These are phyloP conservation scores for Osmerus mordax DNA, from an alignment of 2,113 vertebrate genomes.

Conservation along the genomic window DNA sequence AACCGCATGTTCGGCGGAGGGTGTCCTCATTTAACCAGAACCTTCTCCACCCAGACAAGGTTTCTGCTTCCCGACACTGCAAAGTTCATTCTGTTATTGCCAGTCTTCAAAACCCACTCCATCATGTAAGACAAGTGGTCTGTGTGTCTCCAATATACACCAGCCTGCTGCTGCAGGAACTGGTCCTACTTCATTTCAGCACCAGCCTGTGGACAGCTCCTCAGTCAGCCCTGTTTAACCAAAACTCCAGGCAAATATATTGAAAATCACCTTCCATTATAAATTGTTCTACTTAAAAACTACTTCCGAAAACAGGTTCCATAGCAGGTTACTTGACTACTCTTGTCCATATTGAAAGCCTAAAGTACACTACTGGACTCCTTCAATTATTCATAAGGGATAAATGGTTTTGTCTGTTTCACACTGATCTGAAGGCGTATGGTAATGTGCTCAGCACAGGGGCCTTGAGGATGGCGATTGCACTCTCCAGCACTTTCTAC, in stretches of 20 bases:
- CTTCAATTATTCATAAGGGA: not conserved
- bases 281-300: too few relatives aligned
- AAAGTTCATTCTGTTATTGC: too few relatives aligned
- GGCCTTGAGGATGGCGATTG: not conserved
- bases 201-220: not conserved
- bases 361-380: not conserved
- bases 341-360: not conserved
- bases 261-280: not conserved
- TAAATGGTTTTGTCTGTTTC: not conserved
- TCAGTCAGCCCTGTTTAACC: too few relatives aligned
- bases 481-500: not conserved
- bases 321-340: not conserved
- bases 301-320: not conserved
- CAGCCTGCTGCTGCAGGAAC: not conserved
- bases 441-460: not conserved
- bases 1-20: too few relatives aligned
- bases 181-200: not conserved
- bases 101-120: too few relatives aligned
- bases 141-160: too few relatives aligned
- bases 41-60: too few relatives aligned
- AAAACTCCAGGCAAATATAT: not conserved
- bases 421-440: not conserved
- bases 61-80: too few relatives aligned
- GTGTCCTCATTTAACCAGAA: too few relatives aligned
- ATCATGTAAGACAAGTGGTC: too few relatives aligned